These are phyloP conservation scores for Atta cephalotes DNA, from an alignment of 1,140 invertebrate species.

Conservation along the genomic window DNA sequence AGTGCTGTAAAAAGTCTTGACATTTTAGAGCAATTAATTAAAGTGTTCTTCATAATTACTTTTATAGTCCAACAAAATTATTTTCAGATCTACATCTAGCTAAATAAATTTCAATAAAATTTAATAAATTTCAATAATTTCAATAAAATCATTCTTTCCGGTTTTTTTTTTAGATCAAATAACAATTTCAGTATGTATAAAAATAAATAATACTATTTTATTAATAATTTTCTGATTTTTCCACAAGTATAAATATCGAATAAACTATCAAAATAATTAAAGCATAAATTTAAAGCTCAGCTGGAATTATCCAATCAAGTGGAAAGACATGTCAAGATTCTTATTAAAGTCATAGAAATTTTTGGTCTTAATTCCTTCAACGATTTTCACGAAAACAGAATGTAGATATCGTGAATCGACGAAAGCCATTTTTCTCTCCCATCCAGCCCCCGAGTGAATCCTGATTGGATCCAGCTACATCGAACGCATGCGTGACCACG, in stretches of 20 bases:
- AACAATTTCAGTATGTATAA: not conserved
- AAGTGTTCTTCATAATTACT: no score
- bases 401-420: slow-evolving; percentile 41
- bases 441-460: slow-evolving; percentile 62
- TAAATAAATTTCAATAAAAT: no score
- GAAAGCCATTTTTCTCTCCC: slow-evolving; percentile 72
- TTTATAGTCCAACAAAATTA: no score
- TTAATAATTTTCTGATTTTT: not conserved
- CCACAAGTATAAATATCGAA: not conserved
- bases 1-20: no score
- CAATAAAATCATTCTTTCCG: no score
- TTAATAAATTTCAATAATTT: no score
- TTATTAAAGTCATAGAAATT: not conserved
- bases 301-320: not conserved
- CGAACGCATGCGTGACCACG: slow-evolving; percentile 70
- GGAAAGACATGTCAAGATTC: not conserved
- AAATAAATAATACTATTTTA: not conserved
- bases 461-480: slow-evolving; percentile 62
- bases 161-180: no score
- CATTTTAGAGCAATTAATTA: no score
- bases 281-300: not conserved
- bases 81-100: no score
- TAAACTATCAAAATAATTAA: not conserved
- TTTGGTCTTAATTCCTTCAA: not conserved
- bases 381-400: not conserved